phyloP scores from a whole-genome alignment of 2,888 invertebrate genomes.

The Polyommatus icarus region DNA sequence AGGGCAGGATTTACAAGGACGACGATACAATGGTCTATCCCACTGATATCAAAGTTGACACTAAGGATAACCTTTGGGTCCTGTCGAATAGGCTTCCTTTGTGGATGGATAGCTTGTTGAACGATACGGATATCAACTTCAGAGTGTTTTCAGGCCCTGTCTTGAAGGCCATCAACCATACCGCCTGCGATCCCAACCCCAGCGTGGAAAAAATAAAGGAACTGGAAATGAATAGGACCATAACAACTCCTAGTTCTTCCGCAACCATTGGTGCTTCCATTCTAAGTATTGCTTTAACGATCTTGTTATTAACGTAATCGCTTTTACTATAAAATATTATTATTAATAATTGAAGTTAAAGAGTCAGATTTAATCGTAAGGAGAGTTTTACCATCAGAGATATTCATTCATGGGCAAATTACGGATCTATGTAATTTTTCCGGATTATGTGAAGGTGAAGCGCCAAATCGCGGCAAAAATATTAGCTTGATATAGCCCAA shows the following conservation, averaged over 20 bases:
- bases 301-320: neutral
- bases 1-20: slow-evolving; percentile 86
- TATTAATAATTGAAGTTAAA: neutral
- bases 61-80: slow-evolving; percentile 86
- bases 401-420: neutral
- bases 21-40: slow-evolving; percentile 87
- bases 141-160: slow-evolving; percentile 85
- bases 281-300: neutral
- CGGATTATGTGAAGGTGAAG: too few relatives aligned
- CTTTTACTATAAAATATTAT: neutral
- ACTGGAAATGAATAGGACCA: slow-evolving; percentile 45
- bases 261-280: neutral
- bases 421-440: neutral
- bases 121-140: slow-evolving; percentile 84
- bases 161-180: slow-evolving; percentile 85
- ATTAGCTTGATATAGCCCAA: neutral
- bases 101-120: slow-evolving; percentile 84
- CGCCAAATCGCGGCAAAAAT: neutral
- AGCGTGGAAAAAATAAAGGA: slow-evolving; percentile 79
- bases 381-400: neutral
- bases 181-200: slow-evolving; percentile 84
- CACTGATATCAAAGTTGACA: slow-evolving; percentile 88
- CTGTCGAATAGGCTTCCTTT: slow-evolving; percentile 86
- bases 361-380: neutral
- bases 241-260: neutral